Base-by-base conservation (phyloP, 2,797 vertebrate genomes). In the Pangasius djambal region DNA sequence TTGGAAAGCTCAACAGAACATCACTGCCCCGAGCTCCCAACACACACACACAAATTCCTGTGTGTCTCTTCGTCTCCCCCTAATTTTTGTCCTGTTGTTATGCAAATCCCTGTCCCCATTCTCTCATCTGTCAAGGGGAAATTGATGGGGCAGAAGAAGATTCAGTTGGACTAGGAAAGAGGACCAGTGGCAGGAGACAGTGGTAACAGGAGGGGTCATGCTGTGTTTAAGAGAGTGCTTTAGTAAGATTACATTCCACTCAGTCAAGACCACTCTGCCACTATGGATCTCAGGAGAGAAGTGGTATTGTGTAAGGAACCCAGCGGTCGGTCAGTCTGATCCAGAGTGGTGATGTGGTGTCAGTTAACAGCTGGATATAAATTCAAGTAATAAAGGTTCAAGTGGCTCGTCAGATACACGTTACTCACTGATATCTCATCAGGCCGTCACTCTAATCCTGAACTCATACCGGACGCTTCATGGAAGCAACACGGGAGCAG, bases 1-100 rank as follows among this genome's bases (percentile, higher is more conserved):
- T 52, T 61, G 55, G 52, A 88, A 84, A 67, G 55, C 82, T 44
- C 59, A 83, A 83, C 40, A 70, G 50, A 72, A 37, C 83, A 9
- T 55, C 67, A 25, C 83, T 37, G n/a, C 31, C 61, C 82, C 28
- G 10, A 48, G 40, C 61, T 31, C 40, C 82, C 82, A 44, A 6
- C 67, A 15, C 12, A 31, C 69, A 77, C 74, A n/a, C 44, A 31
- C 90, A 92, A 93, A 93, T 94, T 94, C 55, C 40, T 82, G 20
- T 94, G 93, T 77, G 85, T 92, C 90, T 92, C 91, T 93, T 91
- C 92, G 91, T 92, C 91, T 91, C 91, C 78, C 83, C 81, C 88
- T 78, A 87, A 86, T 90, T 92, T 90, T 88, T 89, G 86, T 90
- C 87, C 93, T 93, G 93, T 95, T 95, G 94, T 95, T 94, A 93